These are phyloP conservation scores for Tachina grossa DNA, from an alignment of 2,888 invertebrate genomes.

Conservation along the genomic window DNA sequence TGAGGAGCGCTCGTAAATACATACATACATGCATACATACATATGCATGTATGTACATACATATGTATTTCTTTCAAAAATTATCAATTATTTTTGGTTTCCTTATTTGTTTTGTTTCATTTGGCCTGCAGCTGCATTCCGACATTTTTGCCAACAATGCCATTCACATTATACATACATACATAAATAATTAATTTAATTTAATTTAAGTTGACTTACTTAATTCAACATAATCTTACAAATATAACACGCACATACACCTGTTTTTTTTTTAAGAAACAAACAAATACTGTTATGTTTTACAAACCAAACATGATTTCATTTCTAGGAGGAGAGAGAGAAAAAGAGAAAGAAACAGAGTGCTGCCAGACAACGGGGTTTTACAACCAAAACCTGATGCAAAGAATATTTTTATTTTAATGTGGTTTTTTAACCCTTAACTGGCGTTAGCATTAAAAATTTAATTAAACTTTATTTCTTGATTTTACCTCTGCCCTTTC, in stretches of 20 bases:
- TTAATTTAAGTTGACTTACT: not conserved
- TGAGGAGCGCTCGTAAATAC: too few species aligned
- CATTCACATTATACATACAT: too few species aligned
- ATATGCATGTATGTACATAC: too few species aligned
- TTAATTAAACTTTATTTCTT: not conserved
- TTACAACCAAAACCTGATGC: too few species aligned
- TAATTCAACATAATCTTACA: constrained; percentile 5
- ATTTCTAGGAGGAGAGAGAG: not conserved
- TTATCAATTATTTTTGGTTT: not conserved
- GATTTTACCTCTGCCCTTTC: not conserved
- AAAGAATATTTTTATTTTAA: too few species aligned
- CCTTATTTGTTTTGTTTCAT: not conserved
- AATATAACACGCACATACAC: constrained; percentile 44
- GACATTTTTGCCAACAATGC: not conserved
- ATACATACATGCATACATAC: too few species aligned
- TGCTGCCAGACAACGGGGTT: not conserved
- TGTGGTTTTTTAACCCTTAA: too few species aligned
- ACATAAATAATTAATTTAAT: not conserved
- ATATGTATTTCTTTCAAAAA: too few species aligned
- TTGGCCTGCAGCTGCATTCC: not conserved
- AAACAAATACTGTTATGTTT: constrained; percentile 19
- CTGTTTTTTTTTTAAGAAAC: not conserved
- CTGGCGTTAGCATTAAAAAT: too few species aligned
- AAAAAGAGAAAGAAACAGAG: not conserved
- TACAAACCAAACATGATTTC: constrained; percentile 23